Evolutionary conservation across 2,113 vertebrate species (phyloP).

Genomic region (Hemicordylus capensis): DNA sequence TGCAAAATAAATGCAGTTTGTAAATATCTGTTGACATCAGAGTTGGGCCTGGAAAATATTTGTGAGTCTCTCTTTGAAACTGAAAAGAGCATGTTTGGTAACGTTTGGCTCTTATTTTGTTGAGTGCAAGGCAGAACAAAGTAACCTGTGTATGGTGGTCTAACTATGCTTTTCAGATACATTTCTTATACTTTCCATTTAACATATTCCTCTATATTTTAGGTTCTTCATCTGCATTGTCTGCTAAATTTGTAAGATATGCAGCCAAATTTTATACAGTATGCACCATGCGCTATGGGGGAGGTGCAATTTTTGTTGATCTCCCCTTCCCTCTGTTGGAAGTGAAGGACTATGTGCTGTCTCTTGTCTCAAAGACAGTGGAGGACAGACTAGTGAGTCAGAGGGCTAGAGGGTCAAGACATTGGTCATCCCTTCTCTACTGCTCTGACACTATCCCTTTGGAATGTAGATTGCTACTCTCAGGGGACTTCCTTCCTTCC

Average conservation of each 20-base stretch:
- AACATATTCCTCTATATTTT: background rate
- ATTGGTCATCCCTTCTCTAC: too few relatives aligned
- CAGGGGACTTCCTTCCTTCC: too few relatives aligned
- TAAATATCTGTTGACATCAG: background rate
- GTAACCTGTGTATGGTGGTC: fast-evolving
- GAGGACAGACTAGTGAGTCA: too few relatives aligned
- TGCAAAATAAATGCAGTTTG: background rate
- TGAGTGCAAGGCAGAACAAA: background rate
- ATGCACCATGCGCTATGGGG: too few relatives aligned
- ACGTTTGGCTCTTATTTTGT: fast-evolving
- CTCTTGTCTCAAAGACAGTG: too few relatives aligned
- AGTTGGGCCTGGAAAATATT: background rate
- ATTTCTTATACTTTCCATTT: background rate
- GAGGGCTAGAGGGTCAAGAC: too few relatives aligned
- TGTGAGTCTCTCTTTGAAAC: background rate
- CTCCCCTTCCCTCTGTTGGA: too few relatives aligned
- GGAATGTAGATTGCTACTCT: too few relatives aligned
- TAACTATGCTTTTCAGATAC: background rate
- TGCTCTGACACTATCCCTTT: too few relatives aligned
- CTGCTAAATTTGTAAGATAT: background rate
- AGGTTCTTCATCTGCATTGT: background rate
- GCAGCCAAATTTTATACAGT: background rate
- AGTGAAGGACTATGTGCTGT: too few relatives aligned
- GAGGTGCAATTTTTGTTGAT: too few relatives aligned
- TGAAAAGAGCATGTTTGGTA: background rate